Percentiles rank a stretch among this genome's conserved stretches.
Conservation (phyloP, 2,797 vertebrate species). For the Apogon hyalosoma region DNA sequence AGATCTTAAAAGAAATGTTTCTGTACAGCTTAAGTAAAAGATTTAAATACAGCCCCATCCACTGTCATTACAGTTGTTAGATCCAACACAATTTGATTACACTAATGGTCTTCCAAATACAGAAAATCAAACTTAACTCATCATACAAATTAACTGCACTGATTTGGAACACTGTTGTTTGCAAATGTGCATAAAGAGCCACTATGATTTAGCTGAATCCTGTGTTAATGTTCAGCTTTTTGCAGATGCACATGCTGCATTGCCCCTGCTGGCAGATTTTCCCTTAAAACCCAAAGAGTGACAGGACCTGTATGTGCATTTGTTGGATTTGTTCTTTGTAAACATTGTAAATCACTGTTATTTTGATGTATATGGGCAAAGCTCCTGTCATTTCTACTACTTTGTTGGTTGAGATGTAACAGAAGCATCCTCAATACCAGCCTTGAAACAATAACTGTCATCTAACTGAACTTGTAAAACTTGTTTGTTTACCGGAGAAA, state of each 20-base stretch:
- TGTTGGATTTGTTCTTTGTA: conserved; percentile 1
- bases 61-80: too few species aligned
- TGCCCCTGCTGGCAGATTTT: conserved; percentile 4
- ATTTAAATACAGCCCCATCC: too few species aligned
- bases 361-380: neutral
- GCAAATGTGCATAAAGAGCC: too few species aligned
- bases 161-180: too few species aligned
- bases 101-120: too few species aligned
- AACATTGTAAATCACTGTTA: neutral
- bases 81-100: too few species aligned
- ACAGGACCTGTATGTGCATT: neutral
- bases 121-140: too few species aligned
- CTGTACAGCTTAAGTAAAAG: too few species aligned
- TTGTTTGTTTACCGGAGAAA: conserved; percentile 22
- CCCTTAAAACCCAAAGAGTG: neutral
- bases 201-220: neutral
- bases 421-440: neutral
- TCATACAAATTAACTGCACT: too few species aligned
- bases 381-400: neutral
- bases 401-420: neutral
- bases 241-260: neutral
- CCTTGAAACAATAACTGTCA: neutral
- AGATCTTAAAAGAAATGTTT: too few species aligned
- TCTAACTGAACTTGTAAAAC: conserved; percentile 24
- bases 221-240: neutral